Evolutionary conservation across 37 sponge, comb jelly and placozoan species (phyloP), one percentile per base, ranked within the genome.

Genomic region (Eunapius fragilis): DNA sequence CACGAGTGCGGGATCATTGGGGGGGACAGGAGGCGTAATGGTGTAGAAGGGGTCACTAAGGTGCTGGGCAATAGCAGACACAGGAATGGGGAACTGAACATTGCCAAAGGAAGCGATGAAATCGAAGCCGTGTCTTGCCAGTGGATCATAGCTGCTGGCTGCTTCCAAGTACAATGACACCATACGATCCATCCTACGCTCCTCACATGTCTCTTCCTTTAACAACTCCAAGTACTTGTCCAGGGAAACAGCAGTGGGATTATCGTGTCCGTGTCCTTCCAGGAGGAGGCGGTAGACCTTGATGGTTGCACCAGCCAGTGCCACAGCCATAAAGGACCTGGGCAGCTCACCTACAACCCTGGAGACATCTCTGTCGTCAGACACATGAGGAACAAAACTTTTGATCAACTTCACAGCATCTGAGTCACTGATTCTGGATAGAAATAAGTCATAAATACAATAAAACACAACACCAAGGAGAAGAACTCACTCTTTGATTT

Each of bases 281-380:
- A 80, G 49, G 27, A 72, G 45, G 13, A 80, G 31, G 19, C 22
- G 34, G 68, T 90, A 90, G 36, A 90, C 35, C 68, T 83, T 87
- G 47, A 87, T 41, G 23, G 87, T 87, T 31, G 72, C 13, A 0
- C 78, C 92, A 69, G 89, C 88, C 45, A 91, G 84, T 9, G 92
- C 71, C 2, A 83, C 25, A 24, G 88, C 79, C 69, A 91, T 35
- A 10, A 88, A 84, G 24, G 45, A 47, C 47, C 12, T 69, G 37
- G 38, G 70, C 31, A 90, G 72, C 19, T 25, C 25, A 25, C 70
- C 72, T 25, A 80, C 13, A 30, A 90, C 38, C 38, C 30, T 5
- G 23, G 24, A 10, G 3, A 35, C 36, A 11, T 81, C 78, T 0
- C 2, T 30, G 36, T 41, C 48, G 0, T 33, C 28, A 23, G 26